phyloP scores from a whole-genome alignment of 2,888 invertebrate genomes.

The Philaethria dido region DNA sequence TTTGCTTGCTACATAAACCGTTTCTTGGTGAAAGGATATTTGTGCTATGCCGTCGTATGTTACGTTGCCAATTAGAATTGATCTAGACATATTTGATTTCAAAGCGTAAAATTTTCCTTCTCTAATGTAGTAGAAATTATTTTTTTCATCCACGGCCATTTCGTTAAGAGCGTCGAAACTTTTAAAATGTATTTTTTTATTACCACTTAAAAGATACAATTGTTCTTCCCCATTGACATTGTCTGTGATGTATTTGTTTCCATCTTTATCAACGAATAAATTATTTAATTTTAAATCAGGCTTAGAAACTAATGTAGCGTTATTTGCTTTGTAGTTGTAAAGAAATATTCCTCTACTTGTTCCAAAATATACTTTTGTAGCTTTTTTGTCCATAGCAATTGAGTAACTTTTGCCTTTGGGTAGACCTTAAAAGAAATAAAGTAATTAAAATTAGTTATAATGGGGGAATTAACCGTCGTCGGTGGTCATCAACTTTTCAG shows the following conservation, averaged over 20 bases:
- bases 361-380: conserved; percentile 65
- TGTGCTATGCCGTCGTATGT: conserved; percentile 65
- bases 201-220: conserved; percentile 61
- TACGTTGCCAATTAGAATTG: conserved; percentile 60
- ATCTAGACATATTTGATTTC: conserved; percentile 55
- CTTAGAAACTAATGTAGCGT: conserved; percentile 56
- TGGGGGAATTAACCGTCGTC: too few relatives aligned
- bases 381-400: conserved; percentile 65
- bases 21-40: conserved; percentile 64
- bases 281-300: conserved; percentile 60
- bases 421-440: conserved; percentile 55
- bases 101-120: conserved; percentile 63
- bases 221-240: conserved; percentile 65
- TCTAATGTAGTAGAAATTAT: conserved; percentile 70
- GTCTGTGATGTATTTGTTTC: conserved; percentile 69
- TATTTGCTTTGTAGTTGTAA: conserved; percentile 61
- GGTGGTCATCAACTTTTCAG: too few relatives aligned
- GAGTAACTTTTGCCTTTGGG: conserved; percentile 68
- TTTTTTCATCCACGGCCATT: conserved; percentile 66
- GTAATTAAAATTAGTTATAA: conserved; percentile 5
- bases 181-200: conserved; percentile 61
- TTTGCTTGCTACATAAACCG: conserved; percentile 64
- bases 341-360: conserved; percentile 66
- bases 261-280: conserved; percentile 68
- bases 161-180: conserved; percentile 64